phyloP scores from a whole-genome alignment of 2,797 vertebrate species.

The Micropoecilia bifurca region DNA sequence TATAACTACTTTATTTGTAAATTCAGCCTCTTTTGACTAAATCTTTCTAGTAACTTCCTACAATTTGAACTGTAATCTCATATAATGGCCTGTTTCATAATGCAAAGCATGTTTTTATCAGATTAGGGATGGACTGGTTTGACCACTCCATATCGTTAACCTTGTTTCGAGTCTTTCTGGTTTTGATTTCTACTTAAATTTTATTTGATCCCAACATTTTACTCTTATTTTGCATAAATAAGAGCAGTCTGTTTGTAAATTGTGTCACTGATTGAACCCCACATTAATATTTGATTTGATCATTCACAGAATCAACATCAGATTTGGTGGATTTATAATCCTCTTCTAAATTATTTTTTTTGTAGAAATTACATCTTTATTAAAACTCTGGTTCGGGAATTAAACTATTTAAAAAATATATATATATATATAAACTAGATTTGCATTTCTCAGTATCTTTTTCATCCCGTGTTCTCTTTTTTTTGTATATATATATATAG shows the following conservation, averaged over 20 bases:
- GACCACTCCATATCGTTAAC: background rate
- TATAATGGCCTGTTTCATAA: background rate
- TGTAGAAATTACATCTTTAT: background rate
- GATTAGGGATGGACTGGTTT: background rate
- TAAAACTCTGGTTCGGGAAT: background rate
- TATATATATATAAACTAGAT: background rate
- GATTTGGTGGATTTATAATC: background rate
- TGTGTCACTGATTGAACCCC: background rate
- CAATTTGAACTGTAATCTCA: no score
- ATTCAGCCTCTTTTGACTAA: no score
- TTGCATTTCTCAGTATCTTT: background rate
- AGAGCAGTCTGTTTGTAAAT: no score
- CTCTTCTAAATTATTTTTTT: background rate
- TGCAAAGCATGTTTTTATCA: background rate
- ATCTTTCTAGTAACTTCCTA: no score
- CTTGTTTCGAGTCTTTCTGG: background rate
- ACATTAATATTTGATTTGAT: background rate
- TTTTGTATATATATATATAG: background rate
- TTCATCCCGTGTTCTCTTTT: conserved; percentile 9
- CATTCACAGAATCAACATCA: background rate
- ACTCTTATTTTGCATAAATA: no score
- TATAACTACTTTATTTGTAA: no score
- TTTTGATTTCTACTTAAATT: no score
- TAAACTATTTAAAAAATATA: background rate
- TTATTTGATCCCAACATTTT: no score